Conservation (phyloP, 2,797 vertebrate genomes). For the Amniataba percoides region DNA sequence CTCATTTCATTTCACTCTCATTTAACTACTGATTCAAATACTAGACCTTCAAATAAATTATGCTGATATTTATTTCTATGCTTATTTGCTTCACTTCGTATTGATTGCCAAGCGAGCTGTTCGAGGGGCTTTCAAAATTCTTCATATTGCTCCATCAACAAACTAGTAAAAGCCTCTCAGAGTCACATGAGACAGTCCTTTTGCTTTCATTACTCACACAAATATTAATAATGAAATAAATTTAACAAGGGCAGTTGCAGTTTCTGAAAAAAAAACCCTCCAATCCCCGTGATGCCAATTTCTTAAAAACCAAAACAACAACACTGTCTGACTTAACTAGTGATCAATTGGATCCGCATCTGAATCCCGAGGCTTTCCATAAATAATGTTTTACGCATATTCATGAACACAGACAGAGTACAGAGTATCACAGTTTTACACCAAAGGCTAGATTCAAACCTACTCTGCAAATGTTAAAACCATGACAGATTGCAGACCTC, state of each 20-base stretch:
- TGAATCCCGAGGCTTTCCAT: conserved; percentile 43
- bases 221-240: conserved; percentile 28
- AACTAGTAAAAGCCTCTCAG: conserved; percentile 23
- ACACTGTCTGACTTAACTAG: conserved; percentile 44
- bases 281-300: conserved; percentile 35
- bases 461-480: conserved; percentile 21
- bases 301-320: conserved; percentile 44
- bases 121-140: background rate
- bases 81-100: conserved; percentile 23
- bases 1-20: conserved; percentile 3
- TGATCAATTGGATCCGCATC: conserved; percentile 51
- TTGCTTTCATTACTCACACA: conserved; percentile 31
- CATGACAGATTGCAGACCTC: conserved; percentile 27
- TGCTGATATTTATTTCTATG: conserved; percentile 22
- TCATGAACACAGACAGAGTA: conserved; percentile 52
- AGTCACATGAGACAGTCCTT: background rate
- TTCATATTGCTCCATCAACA: conserved; percentile 9
- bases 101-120: conserved; percentile 28
- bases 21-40: background rate
- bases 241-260: conserved; percentile 30
- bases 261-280: conserved; percentile 35
- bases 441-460: conserved; percentile 34
- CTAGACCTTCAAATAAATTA: conserved; percentile 17
- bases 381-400: conserved; percentile 54
- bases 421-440: conserved; percentile 15